A percentile compares a stretch with the other conserved stretches of the same genome.
Evolutionary conservation across 2,797 vertebrate genomes (phyloP).

Genomic region (Vireo griseus): DNA sequence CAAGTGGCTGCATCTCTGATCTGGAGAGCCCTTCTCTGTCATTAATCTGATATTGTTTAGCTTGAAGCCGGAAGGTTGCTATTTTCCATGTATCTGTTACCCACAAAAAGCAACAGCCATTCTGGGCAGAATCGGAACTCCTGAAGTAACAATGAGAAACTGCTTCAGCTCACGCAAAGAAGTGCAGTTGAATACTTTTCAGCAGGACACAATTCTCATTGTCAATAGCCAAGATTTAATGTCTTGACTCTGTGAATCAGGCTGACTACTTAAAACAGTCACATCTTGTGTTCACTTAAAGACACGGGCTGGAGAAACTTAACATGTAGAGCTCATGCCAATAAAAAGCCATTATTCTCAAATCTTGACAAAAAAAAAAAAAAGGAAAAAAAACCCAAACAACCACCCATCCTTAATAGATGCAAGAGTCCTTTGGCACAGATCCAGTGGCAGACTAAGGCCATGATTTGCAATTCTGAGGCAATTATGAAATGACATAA

Average conservation of each 20-base stretch:
- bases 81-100: background rate
- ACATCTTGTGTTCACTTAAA: background rate
- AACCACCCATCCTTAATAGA: background rate
- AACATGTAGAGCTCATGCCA: background rate
- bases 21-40: background rate
- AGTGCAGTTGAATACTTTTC: background rate
- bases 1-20: background rate
- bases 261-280: background rate
- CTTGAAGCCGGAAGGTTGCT: conserved; percentile 11
- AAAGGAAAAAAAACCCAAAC: background rate
- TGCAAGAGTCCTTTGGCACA: background rate
- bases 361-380: background rate
- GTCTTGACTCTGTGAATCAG: background rate
- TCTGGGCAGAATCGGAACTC: conserved; percentile 4
- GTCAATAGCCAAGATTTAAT: conserved; percentile 39
- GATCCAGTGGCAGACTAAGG: background rate
- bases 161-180: background rate
- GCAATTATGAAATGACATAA: conserved; percentile 47
- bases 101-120: background rate
- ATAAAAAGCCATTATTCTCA: background rate
- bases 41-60: background rate
- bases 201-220: conserved; percentile 8
- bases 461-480: conserved; percentile 30
- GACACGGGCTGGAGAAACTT: background rate
- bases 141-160: background rate